phyloP scores from a whole-genome alignment of 2,113 vertebrate species.

The Stegostoma tigrinum region DNA sequence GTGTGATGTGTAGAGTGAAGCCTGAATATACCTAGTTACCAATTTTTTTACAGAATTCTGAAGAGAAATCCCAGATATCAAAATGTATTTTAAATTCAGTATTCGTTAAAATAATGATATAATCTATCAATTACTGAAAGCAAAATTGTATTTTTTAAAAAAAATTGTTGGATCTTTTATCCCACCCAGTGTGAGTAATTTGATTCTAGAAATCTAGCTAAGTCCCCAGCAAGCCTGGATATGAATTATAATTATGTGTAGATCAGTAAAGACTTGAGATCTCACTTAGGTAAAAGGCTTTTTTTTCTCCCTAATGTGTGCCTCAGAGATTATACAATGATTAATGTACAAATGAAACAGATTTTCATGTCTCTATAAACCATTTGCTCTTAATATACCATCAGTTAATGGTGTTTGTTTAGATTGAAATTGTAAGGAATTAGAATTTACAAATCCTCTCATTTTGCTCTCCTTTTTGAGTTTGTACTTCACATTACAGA shows the following conservation, averaged over 20 bases:
- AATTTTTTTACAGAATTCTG: not conserved
- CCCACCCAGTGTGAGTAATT: slow-evolving; percentile 22
- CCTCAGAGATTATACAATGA: slow-evolving; percentile 37
- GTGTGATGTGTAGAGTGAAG: not conserved
- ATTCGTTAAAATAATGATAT: slow-evolving; percentile 26
- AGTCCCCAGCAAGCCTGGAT: slow-evolving; percentile 18
- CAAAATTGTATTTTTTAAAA: not conserved
- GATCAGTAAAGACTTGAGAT: slow-evolving; percentile 35
- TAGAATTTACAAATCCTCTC: slow-evolving; percentile 11
- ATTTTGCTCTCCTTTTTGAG: not conserved
- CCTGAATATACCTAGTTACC: not conserved
- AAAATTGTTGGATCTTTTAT: slow-evolving; percentile 16
- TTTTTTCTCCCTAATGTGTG: slow-evolving; percentile 35
- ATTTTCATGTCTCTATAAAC: slow-evolving; percentile 29
- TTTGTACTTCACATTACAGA: slow-evolving; percentile 1
- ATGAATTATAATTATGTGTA: slow-evolving; percentile 36
- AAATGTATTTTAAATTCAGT: not conserved
- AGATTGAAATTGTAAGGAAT: slow-evolving; percentile 30
- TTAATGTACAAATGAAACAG: slow-evolving; percentile 35
- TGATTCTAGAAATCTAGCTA: slow-evolving; percentile 15
- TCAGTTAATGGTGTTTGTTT: slow-evolving; percentile 20
- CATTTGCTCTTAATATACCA: slow-evolving; percentile 27
- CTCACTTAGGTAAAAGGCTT: slow-evolving; percentile 36
- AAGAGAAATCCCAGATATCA: not conserved
- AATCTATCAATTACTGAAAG: slow-evolving; percentile 26